A percentile compares a stretch with the other conserved stretches of the same genome.
Conservation (phyloP, 2,113 vertebrate species). For the Toxotes chatareus region DNA sequence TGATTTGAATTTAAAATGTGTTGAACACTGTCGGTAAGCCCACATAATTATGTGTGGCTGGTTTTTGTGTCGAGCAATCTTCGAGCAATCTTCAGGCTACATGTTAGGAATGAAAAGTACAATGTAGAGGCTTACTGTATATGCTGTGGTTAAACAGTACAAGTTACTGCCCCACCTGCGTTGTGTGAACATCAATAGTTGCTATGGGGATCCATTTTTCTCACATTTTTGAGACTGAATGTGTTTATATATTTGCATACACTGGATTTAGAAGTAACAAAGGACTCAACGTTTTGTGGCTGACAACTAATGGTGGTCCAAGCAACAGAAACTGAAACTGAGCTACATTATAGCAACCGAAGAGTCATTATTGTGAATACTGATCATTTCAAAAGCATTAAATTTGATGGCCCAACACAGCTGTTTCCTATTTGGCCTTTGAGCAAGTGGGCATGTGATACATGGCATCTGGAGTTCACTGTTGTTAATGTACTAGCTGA, state of each 20-base stretch:
- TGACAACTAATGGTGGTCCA: background rate
- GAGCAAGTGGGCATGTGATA: background rate
- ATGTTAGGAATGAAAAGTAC: conserved; percentile 19
- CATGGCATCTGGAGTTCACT: background rate
- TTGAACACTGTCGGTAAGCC: conserved; percentile 37
- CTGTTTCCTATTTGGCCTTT: background rate
- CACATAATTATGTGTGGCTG: conserved; percentile 43
- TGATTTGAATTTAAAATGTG: conserved; percentile 67
- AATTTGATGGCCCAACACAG: background rate
- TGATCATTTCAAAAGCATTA: background rate
- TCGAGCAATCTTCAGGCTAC: conserved; percentile 26
- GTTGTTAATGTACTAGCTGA: background rate
- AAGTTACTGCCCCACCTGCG: background rate
- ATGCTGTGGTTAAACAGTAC: too few relatives aligned
- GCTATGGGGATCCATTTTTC: background rate
- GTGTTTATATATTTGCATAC: background rate
- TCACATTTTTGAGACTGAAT: background rate
- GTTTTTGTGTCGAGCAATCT: conserved; percentile 28
- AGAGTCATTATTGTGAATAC: background rate
- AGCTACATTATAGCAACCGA: background rate
- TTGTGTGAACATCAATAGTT: background rate
- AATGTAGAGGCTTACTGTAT: background rate
- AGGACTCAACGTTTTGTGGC: background rate
- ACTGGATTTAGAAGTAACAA: background rate
- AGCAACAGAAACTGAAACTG: background rate